Conservation (phyloP, 2,797 vertebrate species). For the Pogoniulus pusillus region DNA sequence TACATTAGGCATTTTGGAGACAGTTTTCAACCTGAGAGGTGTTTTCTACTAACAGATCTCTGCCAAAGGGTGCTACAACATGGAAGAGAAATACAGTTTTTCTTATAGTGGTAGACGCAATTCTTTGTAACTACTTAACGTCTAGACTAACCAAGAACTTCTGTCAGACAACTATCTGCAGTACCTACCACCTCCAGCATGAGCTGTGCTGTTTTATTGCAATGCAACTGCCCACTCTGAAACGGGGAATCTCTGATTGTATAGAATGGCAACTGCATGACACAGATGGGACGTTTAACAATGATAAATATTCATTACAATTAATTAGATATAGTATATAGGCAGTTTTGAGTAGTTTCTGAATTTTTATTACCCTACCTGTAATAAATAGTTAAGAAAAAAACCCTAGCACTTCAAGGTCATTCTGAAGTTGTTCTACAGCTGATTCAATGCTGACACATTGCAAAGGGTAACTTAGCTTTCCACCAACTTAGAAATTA, state of each 20-base stretch:
- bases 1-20: neutral
- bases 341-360: neutral
- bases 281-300: neutral
- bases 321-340: neutral
- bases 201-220: neutral
- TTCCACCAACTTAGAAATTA: no score
- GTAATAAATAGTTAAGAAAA: neutral
- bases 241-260: neutral
- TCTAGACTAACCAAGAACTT: neutral
- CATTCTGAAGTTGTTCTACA: neutral
- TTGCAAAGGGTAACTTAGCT: neutral
- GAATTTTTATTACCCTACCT: neutral
- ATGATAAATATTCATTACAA: neutral
- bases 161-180: neutral
- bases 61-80: no score
- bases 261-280: neutral
- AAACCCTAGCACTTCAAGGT: fast-evolving
- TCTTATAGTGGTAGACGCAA: neutral
- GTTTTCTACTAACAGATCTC: neutral
- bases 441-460: neutral
- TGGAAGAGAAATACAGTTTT: neutral
- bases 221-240: neutral
- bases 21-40: neutral
- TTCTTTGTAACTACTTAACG: neutral
- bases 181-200: neutral